Evolutionary conservation across 2,797 vertebrate genomes (phyloP).

Genomic region (Fringilla coelebs): DNA sequence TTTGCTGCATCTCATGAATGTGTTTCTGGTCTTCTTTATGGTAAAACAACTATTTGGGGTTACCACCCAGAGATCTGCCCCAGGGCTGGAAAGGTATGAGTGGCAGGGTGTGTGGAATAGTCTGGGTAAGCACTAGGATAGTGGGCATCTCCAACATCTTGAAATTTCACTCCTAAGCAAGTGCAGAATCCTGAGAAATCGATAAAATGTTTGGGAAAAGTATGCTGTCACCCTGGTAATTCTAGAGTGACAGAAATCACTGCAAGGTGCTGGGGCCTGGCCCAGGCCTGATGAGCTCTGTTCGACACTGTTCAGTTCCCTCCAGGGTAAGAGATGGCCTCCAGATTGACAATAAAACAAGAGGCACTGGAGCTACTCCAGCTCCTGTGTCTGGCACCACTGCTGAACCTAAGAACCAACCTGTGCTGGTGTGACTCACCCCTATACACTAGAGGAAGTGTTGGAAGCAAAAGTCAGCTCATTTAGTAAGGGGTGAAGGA

Average conservation of each 20-base stretch:
- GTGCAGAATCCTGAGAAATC: background rate
- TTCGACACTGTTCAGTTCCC: background rate
- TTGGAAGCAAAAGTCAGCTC: background rate
- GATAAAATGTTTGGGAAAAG: background rate
- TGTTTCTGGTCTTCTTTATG: background rate
- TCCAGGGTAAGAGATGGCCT: background rate
- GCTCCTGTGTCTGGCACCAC: accelerated
- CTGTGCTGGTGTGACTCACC: background rate
- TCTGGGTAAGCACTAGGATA: background rate
- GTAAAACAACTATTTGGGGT: background rate
- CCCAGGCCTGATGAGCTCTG: background rate
- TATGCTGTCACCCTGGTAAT: background rate
- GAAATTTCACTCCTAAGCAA: background rate
- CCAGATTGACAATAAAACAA: background rate
- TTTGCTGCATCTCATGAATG: background rate
- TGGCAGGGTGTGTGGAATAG: background rate
- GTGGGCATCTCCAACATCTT: accelerated
- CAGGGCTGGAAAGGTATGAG: background rate
- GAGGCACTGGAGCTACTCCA: background rate
- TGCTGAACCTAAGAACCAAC: background rate
- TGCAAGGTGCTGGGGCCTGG: background rate
- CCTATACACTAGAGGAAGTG: background rate
- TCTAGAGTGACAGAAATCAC: background rate
- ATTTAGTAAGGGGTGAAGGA: background rate
- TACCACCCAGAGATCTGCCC: background rate